phyloP scores from a whole-genome alignment of 2,888 invertebrate genomes.

The Formica aserva region DNA sequence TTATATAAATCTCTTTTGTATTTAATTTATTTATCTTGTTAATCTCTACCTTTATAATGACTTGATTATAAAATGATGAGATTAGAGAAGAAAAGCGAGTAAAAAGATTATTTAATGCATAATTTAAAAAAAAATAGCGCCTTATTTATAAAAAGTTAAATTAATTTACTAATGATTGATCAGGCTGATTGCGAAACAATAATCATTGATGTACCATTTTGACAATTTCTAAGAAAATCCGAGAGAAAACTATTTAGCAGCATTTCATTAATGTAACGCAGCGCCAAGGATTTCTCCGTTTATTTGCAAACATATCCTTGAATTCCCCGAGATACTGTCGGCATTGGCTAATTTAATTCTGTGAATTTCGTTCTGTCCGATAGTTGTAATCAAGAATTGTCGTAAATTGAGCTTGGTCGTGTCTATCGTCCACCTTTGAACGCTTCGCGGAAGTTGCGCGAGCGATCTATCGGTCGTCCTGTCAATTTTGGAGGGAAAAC shows the following conservation, averaged over 20 bases:
- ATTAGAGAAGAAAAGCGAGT: background rate
- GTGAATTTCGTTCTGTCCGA: background rate
- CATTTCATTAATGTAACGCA: conserved; percentile 5
- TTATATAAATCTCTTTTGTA: background rate
- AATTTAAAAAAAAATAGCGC: background rate
- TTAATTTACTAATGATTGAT: background rate
- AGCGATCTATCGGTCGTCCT: conserved; percentile 21
- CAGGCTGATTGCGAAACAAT: background rate
- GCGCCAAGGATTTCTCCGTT: background rate
- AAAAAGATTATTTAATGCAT: background rate
- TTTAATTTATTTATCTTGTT: background rate
- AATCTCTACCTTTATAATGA: background rate
- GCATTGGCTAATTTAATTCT: conserved; percentile 42
- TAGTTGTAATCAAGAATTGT: conserved; percentile 43
- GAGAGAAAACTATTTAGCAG: conserved; percentile 9
- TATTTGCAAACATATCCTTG: background rate
- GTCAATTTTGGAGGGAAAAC: conserved; percentile 42
- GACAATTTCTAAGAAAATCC: background rate
- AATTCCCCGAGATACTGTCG: conserved; percentile 16
- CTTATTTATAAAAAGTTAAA: background rate
- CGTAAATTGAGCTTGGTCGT: conserved; percentile 33
- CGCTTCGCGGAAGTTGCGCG: conserved; percentile 26
- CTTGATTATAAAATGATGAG: background rate
- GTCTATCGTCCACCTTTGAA: conserved; percentile 35
- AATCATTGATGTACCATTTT: background rate